Evolutionary conservation across 2,797 vertebrate species (phyloP), one percentile per base, ranked within the genome.

Genomic region (Hipposideros larvatus): DNA sequence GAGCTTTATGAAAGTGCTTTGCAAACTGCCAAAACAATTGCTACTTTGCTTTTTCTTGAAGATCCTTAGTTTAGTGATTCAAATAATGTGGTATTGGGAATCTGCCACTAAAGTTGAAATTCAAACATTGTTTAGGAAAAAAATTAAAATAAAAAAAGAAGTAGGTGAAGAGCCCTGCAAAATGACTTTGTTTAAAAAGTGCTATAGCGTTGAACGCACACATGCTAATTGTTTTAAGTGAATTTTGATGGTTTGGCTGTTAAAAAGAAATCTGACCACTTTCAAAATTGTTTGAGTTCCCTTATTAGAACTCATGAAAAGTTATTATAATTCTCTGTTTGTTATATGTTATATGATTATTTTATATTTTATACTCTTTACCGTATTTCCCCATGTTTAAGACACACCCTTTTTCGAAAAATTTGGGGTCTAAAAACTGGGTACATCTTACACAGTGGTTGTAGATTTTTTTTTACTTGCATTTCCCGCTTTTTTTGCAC

Each of bases 71-170:
- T 90, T 87, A 28, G 9, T 34, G 4, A 90, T 26, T 85, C 61
- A 80, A 84, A 87, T 34, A 59, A 37, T 77, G 26, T 48, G 63
- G 71, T 41, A 1, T 48, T 78, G 37, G 55, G 55, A 93, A 84
- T 77, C 82, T 73, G 13, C 63, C 61, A 59, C 61, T 90, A 22
- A 68, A 59, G 51, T 79, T 41, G 24, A 96, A 93, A 95, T 93
- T 48, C 77, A 34, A 93, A 95, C 96, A 61, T 5, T 66, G 22
- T 70, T n/a, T 41, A 55, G 46, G 37, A 87, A 91, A 68, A 51
- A 80, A 77, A 87, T 77, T 28, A 68, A 96, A 87, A 87, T 59
- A 16, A 71, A 24, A 75, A 68, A 96, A 90, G 22, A 92, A 61
- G 15, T 77, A 65, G 19, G 8, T 94, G 71, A 89, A 51, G n/a